A percentile compares a stretch with the other conserved stretches of the same genome.
phyloP scores from a whole-genome alignment of 1,140 invertebrate genomes.

The Euwallacea fornicatus region DNA sequence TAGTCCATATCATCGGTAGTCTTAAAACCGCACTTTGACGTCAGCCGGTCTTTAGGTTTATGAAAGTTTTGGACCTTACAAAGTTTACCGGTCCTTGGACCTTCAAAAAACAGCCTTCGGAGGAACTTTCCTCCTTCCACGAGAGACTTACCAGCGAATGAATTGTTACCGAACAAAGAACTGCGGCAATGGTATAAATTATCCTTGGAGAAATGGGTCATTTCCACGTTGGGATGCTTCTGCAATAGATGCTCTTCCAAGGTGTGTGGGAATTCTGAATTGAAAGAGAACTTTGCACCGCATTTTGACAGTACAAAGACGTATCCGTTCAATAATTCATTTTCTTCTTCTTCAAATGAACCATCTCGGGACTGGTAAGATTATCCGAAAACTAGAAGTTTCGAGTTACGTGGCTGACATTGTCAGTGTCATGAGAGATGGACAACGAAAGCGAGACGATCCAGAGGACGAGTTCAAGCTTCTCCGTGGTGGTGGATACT shows the following conservation, averaged over 20 bases:
- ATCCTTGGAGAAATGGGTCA: conserved; percentile 40
- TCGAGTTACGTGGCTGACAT: too few species aligned
- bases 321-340: conserved; percentile 31
- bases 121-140: background rate
- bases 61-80: conserved; percentile 2
- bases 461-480: background rate
- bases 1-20: conserved; percentile 39
- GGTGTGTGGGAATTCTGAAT: conserved; percentile 35
- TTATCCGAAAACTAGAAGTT: too few species aligned
- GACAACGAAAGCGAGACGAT: background rate
- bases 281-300: conserved; percentile 42
- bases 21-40: conserved; percentile 31
- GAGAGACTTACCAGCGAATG: conserved; percentile 4
- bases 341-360: too few species aligned
- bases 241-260: conserved; percentile 41
- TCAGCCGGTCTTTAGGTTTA: conserved; percentile 10
- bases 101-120: conserved; percentile 2
- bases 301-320: conserved; percentile 39
- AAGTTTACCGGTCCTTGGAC: conserved; percentile 12
- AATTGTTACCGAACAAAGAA: conserved; percentile 10
- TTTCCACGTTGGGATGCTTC: conserved; percentile 42
- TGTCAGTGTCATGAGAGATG: background rate
- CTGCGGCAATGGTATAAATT: conserved; percentile 28
- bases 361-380: too few species aligned
- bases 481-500: background rate